Evolutionary conservation across 2,797 vertebrate species (phyloP).

Genomic region (Iguana delicatissima): DNA sequence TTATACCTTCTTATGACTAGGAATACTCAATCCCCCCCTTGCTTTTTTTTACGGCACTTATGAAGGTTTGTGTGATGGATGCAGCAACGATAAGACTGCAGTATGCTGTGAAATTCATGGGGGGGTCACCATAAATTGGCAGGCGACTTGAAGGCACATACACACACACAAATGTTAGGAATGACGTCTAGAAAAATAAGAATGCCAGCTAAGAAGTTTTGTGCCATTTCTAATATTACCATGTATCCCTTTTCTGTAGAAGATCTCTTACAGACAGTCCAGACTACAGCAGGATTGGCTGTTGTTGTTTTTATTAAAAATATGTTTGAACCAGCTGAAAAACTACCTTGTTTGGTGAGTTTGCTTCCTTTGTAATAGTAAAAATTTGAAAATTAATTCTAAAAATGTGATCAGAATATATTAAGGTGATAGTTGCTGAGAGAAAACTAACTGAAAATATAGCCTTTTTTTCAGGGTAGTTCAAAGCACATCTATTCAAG

Average conservation of each 20-base stretch:
- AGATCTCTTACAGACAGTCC: slow-evolving; percentile 90
- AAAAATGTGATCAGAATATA: not conserved
- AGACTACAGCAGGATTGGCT: slow-evolving; percentile 92
- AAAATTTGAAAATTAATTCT: not conserved
- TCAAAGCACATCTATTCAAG: not conserved
- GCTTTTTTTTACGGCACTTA: not conserved
- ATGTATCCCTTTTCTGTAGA: slow-evolving; percentile 73
- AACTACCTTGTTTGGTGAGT: slow-evolving; percentile 88
- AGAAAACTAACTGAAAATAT: not conserved
- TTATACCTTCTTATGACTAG: not conserved
- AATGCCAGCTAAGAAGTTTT: not conserved
- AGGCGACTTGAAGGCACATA: no score
- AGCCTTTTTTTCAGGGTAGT: no score
- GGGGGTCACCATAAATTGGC: no score
- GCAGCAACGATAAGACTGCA: not conserved
- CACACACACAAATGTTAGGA: not conserved
- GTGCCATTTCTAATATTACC: not conserved
- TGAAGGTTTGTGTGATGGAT: not conserved
- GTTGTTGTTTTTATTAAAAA: slow-evolving; percentile 86
- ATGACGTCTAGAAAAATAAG: not conserved
- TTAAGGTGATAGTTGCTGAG: not conserved
- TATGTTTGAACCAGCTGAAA: slow-evolving; percentile 84
- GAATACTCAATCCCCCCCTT: not conserved
- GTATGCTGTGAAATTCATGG: not conserved
- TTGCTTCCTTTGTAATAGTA: slow-evolving; percentile 34